A percentile compares a stretch with the other conserved stretches of the same genome.
Conservation (phyloP, 2,888 invertebrate genomes). For the Drosophila kuntzei region DNA sequence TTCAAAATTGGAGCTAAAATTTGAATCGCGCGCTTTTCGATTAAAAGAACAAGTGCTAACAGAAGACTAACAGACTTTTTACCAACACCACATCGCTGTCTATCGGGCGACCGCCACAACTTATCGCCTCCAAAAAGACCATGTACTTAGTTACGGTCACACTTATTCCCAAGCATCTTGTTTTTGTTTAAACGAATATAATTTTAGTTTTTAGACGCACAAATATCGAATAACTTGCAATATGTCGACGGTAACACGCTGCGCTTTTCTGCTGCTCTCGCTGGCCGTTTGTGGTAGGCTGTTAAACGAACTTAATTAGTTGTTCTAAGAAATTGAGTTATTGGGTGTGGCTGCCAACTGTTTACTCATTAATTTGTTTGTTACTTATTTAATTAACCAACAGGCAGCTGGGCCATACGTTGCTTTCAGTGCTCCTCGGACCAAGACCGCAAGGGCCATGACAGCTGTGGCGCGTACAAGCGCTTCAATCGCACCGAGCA, state of each 20-base stretch:
- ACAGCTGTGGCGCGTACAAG: conserved; percentile 95
- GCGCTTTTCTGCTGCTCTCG: conserved; percentile 53
- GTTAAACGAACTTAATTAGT: background rate
- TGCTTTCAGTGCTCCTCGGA: conserved; percentile 98
- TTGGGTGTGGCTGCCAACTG: conserved; percentile 65
- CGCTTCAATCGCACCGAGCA: conserved; percentile 93
- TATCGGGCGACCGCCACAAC: conserved; percentile 33
- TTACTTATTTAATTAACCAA: conserved; percentile 12
- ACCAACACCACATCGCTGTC: background rate
- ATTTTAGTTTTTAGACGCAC: conserved; percentile 4
- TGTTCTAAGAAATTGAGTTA: conserved; percentile 1
- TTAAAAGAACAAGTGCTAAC: too few relatives aligned
- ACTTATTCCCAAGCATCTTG: conserved; percentile 29
- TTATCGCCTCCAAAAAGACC: background rate
- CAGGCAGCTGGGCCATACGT: conserved; percentile 88
- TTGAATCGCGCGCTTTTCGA: too few relatives aligned
- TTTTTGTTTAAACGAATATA: conserved; percentile 16
- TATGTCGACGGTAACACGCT: conserved; percentile 54
- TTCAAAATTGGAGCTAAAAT: too few relatives aligned
- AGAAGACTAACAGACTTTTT: too few relatives aligned
- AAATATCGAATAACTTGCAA: conserved; percentile 15
- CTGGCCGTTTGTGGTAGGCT: conserved; percentile 59
- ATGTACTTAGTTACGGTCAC: conserved; percentile 30
- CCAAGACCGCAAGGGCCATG: conserved; percentile 90
- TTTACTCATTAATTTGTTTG: conserved; percentile 39